Evolutionary conservation across 2,888 invertebrate species (phyloP), one percentile per base, ranked within the genome.

Genomic region (Pollenia griseotomentosa): DNA sequence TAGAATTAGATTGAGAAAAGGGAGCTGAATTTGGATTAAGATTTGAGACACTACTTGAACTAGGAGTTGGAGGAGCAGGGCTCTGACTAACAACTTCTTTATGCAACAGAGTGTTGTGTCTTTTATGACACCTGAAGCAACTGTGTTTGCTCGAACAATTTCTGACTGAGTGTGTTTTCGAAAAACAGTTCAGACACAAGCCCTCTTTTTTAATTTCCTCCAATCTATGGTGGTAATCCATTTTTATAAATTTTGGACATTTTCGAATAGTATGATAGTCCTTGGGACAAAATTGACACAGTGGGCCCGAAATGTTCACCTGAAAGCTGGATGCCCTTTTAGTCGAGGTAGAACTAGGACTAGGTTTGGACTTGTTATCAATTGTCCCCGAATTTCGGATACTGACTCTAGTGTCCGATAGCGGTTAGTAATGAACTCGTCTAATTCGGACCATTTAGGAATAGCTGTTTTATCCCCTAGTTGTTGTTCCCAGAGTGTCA

Each of bases 401-500:
- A 70, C 82, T 1, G 82, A 68, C 19, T 83, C 75, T 12, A 83
- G 40, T 9, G 70, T 77, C 16, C 44, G 33, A 44, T 68, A 70
- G 1, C 75, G 68, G 46, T 70, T 75, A 12, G 59, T 75, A 2
- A 82, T 23, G 19, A 82, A 82, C 7, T 16, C 9, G 10, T 82
- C 66, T 16, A 82, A 40, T 8, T 68, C 44, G 2, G 68, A 40
- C 59, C 82, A 81, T n/a, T 74, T 65, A 1, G 74, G 74, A 57
- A 74, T 40, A 14, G 16, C 16, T 0, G 70, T 40, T 53, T 81
- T 74, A 19, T 68, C 44, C 5, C 42, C 23, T 16, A 83, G 33
- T 2, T 19, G 44, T 14, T 83, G 77, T 65, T 71, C 77, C 71
- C 71, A 78, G 8, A 83, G n/a, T 4, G 83, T 65, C 11, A 83